phyloP scores from a whole-genome alignment of 1,140 invertebrate species.

The Drosophila ficusphila region DNA sequence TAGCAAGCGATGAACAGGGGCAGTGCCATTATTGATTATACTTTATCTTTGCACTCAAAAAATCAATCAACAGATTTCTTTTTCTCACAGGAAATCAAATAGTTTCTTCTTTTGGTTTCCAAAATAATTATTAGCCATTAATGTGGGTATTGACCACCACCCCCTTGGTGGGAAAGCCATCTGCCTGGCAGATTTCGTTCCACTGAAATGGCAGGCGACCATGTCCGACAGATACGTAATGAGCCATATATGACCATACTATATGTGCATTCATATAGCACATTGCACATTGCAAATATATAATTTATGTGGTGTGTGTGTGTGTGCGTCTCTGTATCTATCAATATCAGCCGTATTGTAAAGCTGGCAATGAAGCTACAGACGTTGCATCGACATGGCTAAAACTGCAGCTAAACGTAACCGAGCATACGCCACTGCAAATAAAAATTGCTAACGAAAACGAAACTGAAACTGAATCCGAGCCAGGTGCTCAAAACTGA shows the following conservation, averaged over 20 bases:
- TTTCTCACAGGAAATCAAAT: not conserved
- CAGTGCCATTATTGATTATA: not conserved
- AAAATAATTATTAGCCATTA: not conserved
- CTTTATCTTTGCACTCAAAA: not conserved
- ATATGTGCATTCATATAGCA: constrained; percentile 3
- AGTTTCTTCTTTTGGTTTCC: too few species aligned
- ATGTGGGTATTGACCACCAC: not conserved
- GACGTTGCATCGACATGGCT: constrained; percentile 19
- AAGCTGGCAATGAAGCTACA: constrained; percentile 1
- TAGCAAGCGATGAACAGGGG: not conserved
- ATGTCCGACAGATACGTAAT: constrained; percentile 39
- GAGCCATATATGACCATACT: constrained; percentile 24
- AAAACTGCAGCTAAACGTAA: constrained; percentile 28
- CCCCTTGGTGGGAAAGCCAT: constrained; percentile 1
- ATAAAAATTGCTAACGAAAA: constrained; percentile 28
- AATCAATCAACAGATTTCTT: too few species aligned
- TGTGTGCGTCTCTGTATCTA: constrained; percentile 8
- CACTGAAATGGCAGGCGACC: constrained; percentile 39
- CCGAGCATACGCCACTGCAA: constrained; percentile 20
- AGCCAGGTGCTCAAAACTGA: constrained; percentile 14
- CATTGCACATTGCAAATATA: not conserved
- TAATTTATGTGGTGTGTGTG: too few species aligned
- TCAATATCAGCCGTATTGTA: constrained; percentile 13
- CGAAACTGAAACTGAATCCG: constrained; percentile 31
- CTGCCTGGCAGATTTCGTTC: not conserved